phyloP scores from a whole-genome alignment of 1,140 invertebrate genomes.

The Armadillidium nasatum region DNA sequence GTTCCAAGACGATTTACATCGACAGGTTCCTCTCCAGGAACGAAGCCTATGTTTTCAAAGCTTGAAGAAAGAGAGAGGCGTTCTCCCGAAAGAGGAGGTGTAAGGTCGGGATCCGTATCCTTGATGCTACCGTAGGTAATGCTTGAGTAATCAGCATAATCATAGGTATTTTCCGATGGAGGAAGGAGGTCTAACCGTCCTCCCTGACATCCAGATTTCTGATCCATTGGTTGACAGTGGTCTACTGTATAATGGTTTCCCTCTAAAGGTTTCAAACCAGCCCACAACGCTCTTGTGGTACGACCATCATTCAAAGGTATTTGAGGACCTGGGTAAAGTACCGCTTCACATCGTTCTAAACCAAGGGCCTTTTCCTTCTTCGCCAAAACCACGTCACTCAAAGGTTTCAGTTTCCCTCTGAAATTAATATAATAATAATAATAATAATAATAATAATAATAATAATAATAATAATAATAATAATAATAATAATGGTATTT shows the following conservation, averaged over 20 bases:
- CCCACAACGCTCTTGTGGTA: conserved; percentile 68
- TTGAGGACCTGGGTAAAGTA: conserved; percentile 53
- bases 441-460: conserved; percentile 17
- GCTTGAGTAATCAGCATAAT: conserved; percentile 42
- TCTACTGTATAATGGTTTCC: conserved; percentile 45
- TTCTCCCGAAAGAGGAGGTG: conserved; percentile 45
- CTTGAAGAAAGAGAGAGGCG: conserved; percentile 34
- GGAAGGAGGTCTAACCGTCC: conserved; percentile 40
- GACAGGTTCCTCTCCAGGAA: conserved; percentile 36
- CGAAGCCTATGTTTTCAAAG: conserved; percentile 43
- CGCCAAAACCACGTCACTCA: conserved; percentile 43
- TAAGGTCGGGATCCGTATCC: conserved; percentile 17
- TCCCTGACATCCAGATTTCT: conserved; percentile 33
- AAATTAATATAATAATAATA: conserved; percentile 8
- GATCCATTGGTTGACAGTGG: conserved; percentile 44
- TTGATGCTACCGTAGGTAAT: conserved; percentile 31
- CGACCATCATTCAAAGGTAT: conserved; percentile 52
- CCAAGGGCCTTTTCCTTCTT: conserved; percentile 44
- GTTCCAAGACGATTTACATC: conserved; percentile 37
- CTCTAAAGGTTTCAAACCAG: conserved; percentile 69
- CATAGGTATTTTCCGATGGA: conserved; percentile 40
- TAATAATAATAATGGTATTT: too few relatives aligned
- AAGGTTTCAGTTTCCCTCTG: conserved; percentile 43
- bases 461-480: not conserved
- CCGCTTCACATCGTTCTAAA: conserved; percentile 52